Evolutionary conservation across 2,888 invertebrate genomes (phyloP).

Genomic region (Panopea generosa): DNA sequence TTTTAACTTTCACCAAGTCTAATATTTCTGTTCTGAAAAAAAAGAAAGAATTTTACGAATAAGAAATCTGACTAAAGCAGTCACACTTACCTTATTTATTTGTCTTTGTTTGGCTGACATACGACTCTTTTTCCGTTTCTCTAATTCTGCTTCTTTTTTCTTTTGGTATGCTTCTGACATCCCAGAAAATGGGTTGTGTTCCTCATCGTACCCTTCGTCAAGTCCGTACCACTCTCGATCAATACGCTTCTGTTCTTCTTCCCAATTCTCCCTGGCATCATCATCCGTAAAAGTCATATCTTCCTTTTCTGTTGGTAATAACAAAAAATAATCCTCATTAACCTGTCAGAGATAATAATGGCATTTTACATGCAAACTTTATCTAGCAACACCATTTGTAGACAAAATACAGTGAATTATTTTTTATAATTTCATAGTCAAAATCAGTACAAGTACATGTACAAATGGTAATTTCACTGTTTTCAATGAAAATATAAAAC

Average conservation of each 20-base stretch:
- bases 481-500: no score
- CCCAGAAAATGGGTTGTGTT: constrained; percentile 94
- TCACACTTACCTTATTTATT: constrained; percentile 92
- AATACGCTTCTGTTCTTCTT: constrained; percentile 82
- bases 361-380: no score
- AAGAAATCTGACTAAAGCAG: no score
- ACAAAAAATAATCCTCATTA: background rate
- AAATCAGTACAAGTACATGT: background rate
- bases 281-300: constrained; percentile 85
- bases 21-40: no score
- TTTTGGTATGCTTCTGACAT: constrained; percentile 96
- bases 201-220: constrained; percentile 93
- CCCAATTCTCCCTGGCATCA: constrained; percentile 87
- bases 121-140: constrained; percentile 94
- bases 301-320: constrained; percentile 52
- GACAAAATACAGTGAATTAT: no score
- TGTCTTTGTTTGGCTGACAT: constrained; percentile 98
- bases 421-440: background rate
- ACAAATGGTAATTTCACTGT: no score
- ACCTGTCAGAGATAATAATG: no score
- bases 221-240: constrained; percentile 99
- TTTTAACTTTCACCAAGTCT: no score
- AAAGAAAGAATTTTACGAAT: no score
- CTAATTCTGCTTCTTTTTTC: constrained; percentile 96
- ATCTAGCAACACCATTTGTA: no score